These are phyloP conservation scores for Lucilia sericata DNA, from an alignment of 1,140 invertebrate genomes.

Conservation along the genomic window DNA sequence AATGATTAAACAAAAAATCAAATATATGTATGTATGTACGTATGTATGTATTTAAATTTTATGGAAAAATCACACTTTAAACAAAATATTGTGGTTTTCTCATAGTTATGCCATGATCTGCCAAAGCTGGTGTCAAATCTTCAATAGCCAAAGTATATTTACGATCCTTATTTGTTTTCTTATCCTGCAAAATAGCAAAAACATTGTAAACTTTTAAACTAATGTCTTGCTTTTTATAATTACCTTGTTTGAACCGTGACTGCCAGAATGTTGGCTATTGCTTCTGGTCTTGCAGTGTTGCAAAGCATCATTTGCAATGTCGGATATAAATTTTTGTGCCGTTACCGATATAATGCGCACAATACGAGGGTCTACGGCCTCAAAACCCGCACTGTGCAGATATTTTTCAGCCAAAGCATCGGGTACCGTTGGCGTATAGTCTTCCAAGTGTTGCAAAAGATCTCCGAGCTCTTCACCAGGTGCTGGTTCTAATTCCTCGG, in stretches of 20 bases:
- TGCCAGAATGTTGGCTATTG: slow-evolving; percentile 72
- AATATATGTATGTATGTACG: too few relatives aligned
- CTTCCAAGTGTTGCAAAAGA: slow-evolving; percentile 82
- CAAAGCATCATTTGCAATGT: slow-evolving; percentile 96
- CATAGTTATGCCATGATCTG: slow-evolving; percentile 91
- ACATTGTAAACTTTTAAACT: neutral
- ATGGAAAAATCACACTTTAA: slow-evolving; percentile 8
- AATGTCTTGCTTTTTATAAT: neutral
- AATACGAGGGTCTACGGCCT: slow-evolving; percentile 88
- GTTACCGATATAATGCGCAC: slow-evolving; percentile 89
- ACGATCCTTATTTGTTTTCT: slow-evolving; percentile 79
- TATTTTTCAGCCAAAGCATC: slow-evolving; percentile 85
- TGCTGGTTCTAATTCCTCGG: slow-evolving; percentile 36
- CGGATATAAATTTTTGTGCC: slow-evolving; percentile 97
- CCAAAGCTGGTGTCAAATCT: slow-evolving; percentile 90
- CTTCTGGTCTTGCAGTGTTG: slow-evolving; percentile 94
- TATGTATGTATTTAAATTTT: too few relatives aligned
- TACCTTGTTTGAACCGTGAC: slow-evolving; percentile 60
- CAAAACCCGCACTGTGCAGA: slow-evolving; percentile 88
- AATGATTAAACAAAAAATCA: too few relatives aligned
- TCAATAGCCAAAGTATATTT: slow-evolving; percentile 94
- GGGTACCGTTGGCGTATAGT: slow-evolving; percentile 74
- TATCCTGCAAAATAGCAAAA: slow-evolving; percentile 45
- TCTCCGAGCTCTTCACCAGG: slow-evolving; percentile 63
- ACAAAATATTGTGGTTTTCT: slow-evolving; percentile 49